A percentile compares a stretch with the other conserved stretches of the same genome.
phyloP scores from a whole-genome alignment of 2,113 vertebrate species.

The Hucho hucho region DNA sequence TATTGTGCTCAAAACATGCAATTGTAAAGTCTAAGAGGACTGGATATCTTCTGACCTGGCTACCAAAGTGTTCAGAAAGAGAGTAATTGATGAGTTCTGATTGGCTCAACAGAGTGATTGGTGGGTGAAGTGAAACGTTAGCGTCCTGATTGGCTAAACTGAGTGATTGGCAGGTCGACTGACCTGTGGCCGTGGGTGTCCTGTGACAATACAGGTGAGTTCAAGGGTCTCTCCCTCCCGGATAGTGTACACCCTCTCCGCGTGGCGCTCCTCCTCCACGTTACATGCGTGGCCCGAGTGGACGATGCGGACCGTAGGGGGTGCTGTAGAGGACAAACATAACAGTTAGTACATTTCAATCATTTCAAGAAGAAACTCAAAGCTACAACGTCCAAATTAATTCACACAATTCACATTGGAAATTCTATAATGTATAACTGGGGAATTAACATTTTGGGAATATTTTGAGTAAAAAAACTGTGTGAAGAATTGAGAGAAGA shows the following conservation, averaged over 20 bases:
- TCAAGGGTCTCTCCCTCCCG: slow-evolving; percentile 94
- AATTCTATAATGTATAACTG: not conserved
- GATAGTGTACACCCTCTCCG: slow-evolving; percentile 95
- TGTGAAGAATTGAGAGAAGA: too few species aligned
- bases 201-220: slow-evolving; percentile 91
- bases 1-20: too few species aligned
- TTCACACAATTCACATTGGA: not conserved
- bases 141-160: not conserved
- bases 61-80: not conserved
- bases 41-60: too few species aligned
- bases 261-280: slow-evolving; percentile 95
- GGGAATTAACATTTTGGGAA: too few species aligned
- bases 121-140: too few species aligned
- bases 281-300: slow-evolving; percentile 96
- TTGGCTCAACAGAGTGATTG: not conserved
- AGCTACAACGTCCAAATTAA: not conserved
- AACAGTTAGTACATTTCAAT: not conserved
- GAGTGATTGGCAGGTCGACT: slow-evolving; percentile 46
- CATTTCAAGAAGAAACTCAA: not conserved
- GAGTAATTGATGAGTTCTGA: not conserved
- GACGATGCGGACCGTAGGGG: slow-evolving; percentile 91
- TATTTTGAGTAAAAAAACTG: not conserved
- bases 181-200: slow-evolving; percentile 96
- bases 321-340: slow-evolving; percentile 72
- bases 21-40: too few species aligned